Percentiles rank a stretch among this genome's conserved stretches.
These are phyloP conservation scores for Bombus soroeensis DNA, from an alignment of 1,140 invertebrate genomes.

Conservation along the genomic window DNA sequence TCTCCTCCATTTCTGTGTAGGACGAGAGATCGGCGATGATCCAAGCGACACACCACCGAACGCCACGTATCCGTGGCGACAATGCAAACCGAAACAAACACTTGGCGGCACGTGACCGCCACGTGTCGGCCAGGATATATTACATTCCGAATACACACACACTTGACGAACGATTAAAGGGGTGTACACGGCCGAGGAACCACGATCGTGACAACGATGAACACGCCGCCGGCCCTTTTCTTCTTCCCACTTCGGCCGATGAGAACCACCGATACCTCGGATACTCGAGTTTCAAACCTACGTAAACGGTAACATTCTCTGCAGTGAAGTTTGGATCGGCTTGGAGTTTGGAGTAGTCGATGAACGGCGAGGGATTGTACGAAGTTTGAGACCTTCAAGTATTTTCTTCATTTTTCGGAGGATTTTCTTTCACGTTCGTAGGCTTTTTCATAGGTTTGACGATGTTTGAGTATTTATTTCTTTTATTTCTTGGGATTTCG, in stretches of 20 bases:
- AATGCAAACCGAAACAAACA: slow-evolving; percentile 84
- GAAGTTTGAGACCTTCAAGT: not conserved
- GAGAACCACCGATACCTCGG: not conserved
- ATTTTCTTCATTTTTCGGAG: not conserved
- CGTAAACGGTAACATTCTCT: no score
- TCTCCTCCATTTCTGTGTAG: not conserved
- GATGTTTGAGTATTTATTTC: not conserved
- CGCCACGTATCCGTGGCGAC: slow-evolving; percentile 80
- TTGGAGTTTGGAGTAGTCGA: not conserved
- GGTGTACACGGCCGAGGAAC: slow-evolving; percentile 65
- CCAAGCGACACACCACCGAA: slow-evolving; percentile 30
- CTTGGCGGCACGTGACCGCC: slow-evolving; percentile 80
- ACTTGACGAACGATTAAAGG: slow-evolving; percentile 80
- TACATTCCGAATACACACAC: slow-evolving; percentile 82
- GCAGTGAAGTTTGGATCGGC: not conserved
- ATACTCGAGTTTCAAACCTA: not conserved
- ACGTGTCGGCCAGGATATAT: slow-evolving; percentile 81
- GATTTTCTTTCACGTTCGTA: not conserved
- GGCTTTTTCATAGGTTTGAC: not conserved
- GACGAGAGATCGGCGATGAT: not conserved
- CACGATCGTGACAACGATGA: slow-evolving; percentile 51
- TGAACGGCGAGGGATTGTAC: no score
- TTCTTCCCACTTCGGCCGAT: slow-evolving; percentile 19
- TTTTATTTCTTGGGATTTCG: not conserved
- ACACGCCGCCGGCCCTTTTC: slow-evolving; percentile 14